Conservation (phyloP, 2,888 invertebrate species). For the Tortrix viridana region DNA sequence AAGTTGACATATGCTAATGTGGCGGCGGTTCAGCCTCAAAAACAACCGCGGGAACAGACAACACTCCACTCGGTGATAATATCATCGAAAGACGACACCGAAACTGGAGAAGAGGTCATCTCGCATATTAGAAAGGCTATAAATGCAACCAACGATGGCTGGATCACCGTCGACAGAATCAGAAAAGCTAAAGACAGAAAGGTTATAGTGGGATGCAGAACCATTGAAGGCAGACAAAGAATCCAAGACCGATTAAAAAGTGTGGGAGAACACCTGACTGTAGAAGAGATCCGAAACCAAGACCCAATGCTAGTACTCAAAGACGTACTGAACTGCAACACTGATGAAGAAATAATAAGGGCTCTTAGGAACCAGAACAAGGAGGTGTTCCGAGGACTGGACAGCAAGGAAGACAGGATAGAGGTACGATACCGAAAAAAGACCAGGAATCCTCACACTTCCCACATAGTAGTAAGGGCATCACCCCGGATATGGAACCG, state of each 20-base stretch:
- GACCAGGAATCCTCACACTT: neutral
- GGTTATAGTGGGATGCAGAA: constrained; percentile 23
- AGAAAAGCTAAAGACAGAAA: constrained; percentile 26
- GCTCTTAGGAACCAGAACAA: neutral
- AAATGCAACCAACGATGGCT: neutral
- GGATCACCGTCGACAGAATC: constrained; percentile 5
- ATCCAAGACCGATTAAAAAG: neutral
- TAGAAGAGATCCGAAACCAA: constrained; percentile 1
- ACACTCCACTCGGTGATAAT: neutral
- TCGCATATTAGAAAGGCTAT: neutral
- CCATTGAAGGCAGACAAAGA: constrained; percentile 8
- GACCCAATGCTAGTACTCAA: constrained; percentile 2
- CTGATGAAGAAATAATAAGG: constrained; percentile 6
- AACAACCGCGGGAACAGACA: neutral
- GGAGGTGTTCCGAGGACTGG: neutral
- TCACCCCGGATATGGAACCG: constrained; percentile 23
- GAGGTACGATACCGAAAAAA: neutral
- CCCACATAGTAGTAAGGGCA: constrained; percentile 8
- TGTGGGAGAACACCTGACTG: neutral
- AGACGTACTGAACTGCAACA: constrained; percentile 3
- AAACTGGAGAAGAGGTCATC: neutral
- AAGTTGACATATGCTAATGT: neutral
- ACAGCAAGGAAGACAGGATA: neutral
- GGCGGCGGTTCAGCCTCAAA: neutral
- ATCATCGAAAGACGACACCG: neutral